Evolutionary conservation across 2,888 invertebrate genomes (phyloP), one percentile per base, ranked within the genome.

Genomic region (Drosophila eohydei): DNA sequence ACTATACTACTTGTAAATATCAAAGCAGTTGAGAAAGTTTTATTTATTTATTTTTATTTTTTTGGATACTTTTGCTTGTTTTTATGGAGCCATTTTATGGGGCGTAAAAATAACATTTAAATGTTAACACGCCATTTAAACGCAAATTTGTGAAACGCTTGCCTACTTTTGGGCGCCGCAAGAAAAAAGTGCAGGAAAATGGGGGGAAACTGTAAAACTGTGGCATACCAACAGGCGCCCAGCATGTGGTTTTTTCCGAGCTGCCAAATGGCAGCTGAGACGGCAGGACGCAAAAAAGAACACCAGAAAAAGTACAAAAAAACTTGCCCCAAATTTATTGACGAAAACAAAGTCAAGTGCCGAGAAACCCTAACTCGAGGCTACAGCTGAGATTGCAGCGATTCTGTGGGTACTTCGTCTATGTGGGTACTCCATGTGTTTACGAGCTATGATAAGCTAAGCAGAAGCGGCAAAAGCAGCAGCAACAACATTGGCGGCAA

Each of bases 41-140:
- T 62, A 55, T 63, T 60, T 62, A 48, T 58, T 32, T 48, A 4
- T 44, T 44, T 44, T 48, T n/a, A 11, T 11, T 56, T 12, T 12
- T 28, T 60, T 44, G 28, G 32, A 44, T 57, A 40, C 60, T 66
- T 62, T 60, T 58, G 46, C 36, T 66, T 70, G 68, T 67, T 71
- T 72, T 88, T 82, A 80, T 74, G 64, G 61, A 71, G 73, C 77
- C 72, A 71, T 77, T 88, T 85, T 81, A 85, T 85, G 86, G 78
- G 79, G 83, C 87, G 83, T 85, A 83, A 86, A 88, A 85, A 81
- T 81, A 81, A 77, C 81, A 85, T 85, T 88, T 86, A 88, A 85
- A 85, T 88, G 88, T 88, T 88, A 86, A 88, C 88, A 88, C 87
- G 81, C 86, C 83, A 88, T 86, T 88, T 88, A 85, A 86, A 83